Base-by-base conservation (phyloP, 1,140 invertebrate species). In the Ceratosolen solmsi region DNA sequence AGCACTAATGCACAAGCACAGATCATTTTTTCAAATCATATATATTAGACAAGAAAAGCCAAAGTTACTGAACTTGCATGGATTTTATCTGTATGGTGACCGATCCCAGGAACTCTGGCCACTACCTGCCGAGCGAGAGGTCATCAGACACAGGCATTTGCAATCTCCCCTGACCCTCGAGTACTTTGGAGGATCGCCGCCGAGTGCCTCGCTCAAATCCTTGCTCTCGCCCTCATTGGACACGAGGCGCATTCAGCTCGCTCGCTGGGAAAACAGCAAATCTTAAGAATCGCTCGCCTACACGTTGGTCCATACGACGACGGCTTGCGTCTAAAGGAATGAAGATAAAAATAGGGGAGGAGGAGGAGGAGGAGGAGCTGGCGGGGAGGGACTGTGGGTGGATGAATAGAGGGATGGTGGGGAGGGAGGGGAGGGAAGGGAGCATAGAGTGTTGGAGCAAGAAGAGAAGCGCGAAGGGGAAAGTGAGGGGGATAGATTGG, bases 71-170 rank as follows among this genome's bases (percentile, higher is more conserved):
- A 68, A 36, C 4, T 68, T 9, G 17, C 4, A 38, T n/a, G 11
- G 3, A 41, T 70, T 51, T 72, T 81, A 60, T 84, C 38, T 20
- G 2, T 38, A 54, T 70, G 56, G 79, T 80, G 56, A 58, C 60
- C 79, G 73, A 60, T 41, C 8, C 65, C 87, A 94, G 94, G 93
- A 94, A 91, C 91, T 93, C 84, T 94, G 93, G 93, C 91, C 92
- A 86, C 89, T 93, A 86, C 92, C 93, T 93, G 92, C 92, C 89
- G 94, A 94, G 93, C 93, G 94, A 89, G 94, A 94, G 91, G 93
- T 94, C 86, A 94, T 94, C 86, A 91, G 92, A 91, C 94, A 94
- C 90, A 92, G 93, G 88, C 94, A 95, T 90, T 91, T 94, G 85
- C 93, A 94, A 89, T 94, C 93, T 79, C 94, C 93, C 70, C 87